Evolutionary conservation across 2,888 invertebrate genomes (phyloP).

Genomic region (Hydriomena furcata): DNA sequence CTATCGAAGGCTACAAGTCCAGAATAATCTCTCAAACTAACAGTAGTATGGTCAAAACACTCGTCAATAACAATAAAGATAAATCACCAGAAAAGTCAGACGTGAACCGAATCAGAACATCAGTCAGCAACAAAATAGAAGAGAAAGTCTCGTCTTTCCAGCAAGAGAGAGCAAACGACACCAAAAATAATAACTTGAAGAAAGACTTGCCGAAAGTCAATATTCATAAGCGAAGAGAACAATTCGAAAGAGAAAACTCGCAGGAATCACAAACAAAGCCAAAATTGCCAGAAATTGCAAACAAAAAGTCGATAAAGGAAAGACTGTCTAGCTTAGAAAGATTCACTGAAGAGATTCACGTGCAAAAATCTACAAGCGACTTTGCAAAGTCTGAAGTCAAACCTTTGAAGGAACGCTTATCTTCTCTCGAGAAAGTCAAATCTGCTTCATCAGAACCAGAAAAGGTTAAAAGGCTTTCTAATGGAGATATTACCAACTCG

Average conservation of each 20-base stretch:
- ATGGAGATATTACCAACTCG: slow-evolving; percentile 70
- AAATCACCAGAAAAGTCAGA: slow-evolving; percentile 71
- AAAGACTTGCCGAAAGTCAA: slow-evolving; percentile 90
- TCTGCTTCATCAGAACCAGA: slow-evolving; percentile 67
- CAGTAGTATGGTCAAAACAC: slow-evolving; percentile 72
- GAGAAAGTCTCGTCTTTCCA: slow-evolving; percentile 85
- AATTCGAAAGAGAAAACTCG: slow-evolving; percentile 89
- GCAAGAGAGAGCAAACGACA: slow-evolving; percentile 70
- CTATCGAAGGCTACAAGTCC: slow-evolving; percentile 93
- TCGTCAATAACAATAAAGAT: slow-evolving; percentile 74
- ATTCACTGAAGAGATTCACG: slow-evolving; percentile 81
- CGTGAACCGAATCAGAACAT: slow-evolving; percentile 75
- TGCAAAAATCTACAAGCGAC: slow-evolving; percentile 74
- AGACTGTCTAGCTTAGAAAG: slow-evolving; percentile 87
- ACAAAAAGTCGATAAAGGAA: slow-evolving; percentile 88
- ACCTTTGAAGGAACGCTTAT: slow-evolving; percentile 85
- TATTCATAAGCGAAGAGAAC: slow-evolving; percentile 91
- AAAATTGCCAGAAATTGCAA: slow-evolving; percentile 85
- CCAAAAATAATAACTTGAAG: slow-evolving; percentile 74
- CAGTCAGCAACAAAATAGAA: slow-evolving; percentile 84
- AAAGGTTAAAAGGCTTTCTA: slow-evolving; percentile 72
- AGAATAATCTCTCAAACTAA: slow-evolving; percentile 86
- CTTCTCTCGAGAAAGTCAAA: slow-evolving; percentile 84
- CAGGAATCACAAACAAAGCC: slow-evolving; percentile 78
- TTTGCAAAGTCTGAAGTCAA: slow-evolving; percentile 83